These are phyloP conservation scores for Lasioglossum baleicum DNA, from an alignment of 1,140 invertebrate genomes.

Conservation along the genomic window DNA sequence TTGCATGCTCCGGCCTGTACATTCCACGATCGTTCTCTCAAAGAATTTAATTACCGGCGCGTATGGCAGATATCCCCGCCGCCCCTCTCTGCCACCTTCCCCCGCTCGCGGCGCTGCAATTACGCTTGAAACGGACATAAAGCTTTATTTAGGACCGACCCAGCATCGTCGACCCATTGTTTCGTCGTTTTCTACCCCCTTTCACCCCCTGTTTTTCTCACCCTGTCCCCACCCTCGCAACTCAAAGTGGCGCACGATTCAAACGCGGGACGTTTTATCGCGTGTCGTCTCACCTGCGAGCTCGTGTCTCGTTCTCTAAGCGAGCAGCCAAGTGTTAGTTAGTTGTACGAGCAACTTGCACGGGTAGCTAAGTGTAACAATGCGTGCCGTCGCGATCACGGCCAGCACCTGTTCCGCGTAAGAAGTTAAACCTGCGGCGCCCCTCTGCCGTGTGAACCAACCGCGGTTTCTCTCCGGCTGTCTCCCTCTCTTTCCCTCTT, in stretches of 20 bases:
- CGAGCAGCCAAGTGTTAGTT: not conserved
- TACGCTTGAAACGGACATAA: constrained; percentile 68
- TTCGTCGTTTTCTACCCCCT: not conserved
- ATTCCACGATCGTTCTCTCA: constrained; percentile 78
- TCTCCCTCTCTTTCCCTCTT: not conserved
- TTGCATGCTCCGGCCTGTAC: constrained; percentile 73
- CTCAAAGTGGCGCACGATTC: not conserved
- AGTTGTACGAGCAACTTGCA: not conserved
- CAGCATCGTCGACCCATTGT: constrained; percentile 33
- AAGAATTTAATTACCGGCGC: constrained; percentile 79
- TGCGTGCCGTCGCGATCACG: constrained; percentile 22
- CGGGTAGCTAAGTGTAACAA: constrained; percentile 16
- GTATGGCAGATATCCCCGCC: constrained; percentile 61
- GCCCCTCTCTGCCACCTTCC: constrained; percentile 23
- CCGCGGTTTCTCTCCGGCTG: not conserved
- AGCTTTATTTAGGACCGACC: constrained; percentile 68
- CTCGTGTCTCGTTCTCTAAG: not conserved
- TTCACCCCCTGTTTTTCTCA: not conserved
- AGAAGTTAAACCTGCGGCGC: not conserved
- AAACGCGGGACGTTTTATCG: not conserved
- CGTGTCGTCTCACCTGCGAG: constrained; percentile 7
- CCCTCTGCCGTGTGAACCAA: constrained; percentile 29
- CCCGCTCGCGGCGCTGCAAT: constrained; percentile 53
- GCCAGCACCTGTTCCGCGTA: constrained; percentile 44
- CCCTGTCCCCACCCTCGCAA: too few relatives aligned